phyloP scores from a whole-genome alignment of 2,113 vertebrate species.

The Monopterus albus region DNA sequence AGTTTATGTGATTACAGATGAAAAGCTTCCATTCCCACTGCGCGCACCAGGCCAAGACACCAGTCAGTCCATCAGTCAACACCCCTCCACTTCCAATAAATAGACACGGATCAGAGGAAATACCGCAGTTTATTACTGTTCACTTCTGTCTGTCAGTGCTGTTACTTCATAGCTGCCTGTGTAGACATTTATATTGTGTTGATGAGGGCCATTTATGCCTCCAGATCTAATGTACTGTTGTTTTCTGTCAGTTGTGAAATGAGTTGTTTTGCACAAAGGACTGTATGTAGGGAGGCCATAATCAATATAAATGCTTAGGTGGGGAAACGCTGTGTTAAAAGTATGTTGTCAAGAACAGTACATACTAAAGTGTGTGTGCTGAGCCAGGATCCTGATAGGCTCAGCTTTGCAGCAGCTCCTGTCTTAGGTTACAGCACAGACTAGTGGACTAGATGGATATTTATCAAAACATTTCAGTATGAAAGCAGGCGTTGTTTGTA shows the following conservation, averaged over 20 bases:
- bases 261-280: background rate
- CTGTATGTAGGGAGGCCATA: background rate
- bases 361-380: background rate
- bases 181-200: conserved; percentile 33
- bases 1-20: conserved; percentile 74
- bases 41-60: conserved; percentile 28
- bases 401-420: conserved; percentile 4
- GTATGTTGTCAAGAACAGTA: background rate
- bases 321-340: background rate
- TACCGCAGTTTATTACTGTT: conserved; percentile 35
- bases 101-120: conserved; percentile 48
- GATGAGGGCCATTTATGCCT: conserved; percentile 25
- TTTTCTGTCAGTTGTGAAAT: conserved; percentile 12
- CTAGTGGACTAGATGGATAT: conserved; percentile 74
- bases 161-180: conserved; percentile 3
- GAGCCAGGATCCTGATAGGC: background rate
- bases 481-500: background rate
- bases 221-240: background rate
- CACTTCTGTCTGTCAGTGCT: conserved; percentile 40
- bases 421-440: conserved; percentile 76
- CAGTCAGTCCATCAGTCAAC: conserved; percentile 53
- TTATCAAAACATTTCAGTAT: background rate
- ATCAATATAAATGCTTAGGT: background rate
- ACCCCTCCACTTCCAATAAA: conserved; percentile 46
- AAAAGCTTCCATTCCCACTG: conserved; percentile 53